Evolutionary conservation across 2,797 vertebrate genomes (phyloP), one percentile per base, ranked within the genome.

Genomic region (Natrix natrix): DNA sequence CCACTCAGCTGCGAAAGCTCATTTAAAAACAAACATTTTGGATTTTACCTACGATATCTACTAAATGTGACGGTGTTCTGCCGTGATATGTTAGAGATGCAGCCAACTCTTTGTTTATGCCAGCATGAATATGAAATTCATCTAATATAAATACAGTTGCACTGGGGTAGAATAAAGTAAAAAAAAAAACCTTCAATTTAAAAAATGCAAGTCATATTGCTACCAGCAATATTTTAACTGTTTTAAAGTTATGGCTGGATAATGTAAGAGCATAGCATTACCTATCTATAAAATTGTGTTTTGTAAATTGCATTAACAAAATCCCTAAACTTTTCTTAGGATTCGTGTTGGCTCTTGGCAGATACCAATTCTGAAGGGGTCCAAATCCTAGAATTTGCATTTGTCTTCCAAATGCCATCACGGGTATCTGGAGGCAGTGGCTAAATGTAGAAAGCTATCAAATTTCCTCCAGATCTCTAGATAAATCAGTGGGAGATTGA

Each of bases 101-200:
- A 93, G 92, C 87, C 89, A 93, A 93, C 37, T 74, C 88, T 83
- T 59, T 89, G 92, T 87, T 91, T 93, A 87, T 28, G 89, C 92
- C 55, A 78, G 37, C 86, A 60, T 93, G 55, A 93, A 88, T 60
- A 91, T 88, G 74, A 91, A 93, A 88, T 87, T 54, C 61, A 88
- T 90, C 17, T n/a, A 59, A 88, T 87, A 69, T 32, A 87, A 87
- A 87, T 88, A 60, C 8, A 87, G 55, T 88, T 54, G n/a, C 20
- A 48, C 20, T 11, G 26, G 13, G 52, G 43, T 52, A 86, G 28
- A 87, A 59, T 91, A 74, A 91, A 32, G 57, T 22, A 55, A 89
- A 61, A 89, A 55, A 55, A 91, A 11, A 56, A 54, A 10, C 14
- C 28, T 37, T 52, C 4, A 32, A 14, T 48, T 69, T 69, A 24